Base-by-base conservation (phyloP, 2,888 invertebrate genomes). In the Spialia ferax region DNA sequence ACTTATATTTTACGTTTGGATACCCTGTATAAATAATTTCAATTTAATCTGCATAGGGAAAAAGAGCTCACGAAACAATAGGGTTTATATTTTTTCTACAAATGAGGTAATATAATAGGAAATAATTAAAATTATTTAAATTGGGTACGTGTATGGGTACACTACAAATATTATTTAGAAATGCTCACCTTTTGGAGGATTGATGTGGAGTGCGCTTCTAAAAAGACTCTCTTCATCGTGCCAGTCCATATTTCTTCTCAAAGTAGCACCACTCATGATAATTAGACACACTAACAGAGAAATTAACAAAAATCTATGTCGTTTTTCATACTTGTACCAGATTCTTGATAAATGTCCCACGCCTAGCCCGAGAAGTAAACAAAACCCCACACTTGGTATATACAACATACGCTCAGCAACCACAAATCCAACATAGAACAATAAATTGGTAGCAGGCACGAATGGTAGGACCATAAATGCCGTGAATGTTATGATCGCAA, bases 391-490 rank as follows among this genome's bases (percentile, higher is more conserved):
- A 93, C 98, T 99, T 61, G 99, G 99, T 87, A 99, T 95, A 93
- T 99, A 99, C 74, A 99, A 95, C 74, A 99, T 97, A 74, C 99
- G 95, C 93, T 99, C 99, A 69, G 99, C 99, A 66, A 99, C 97
- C 75, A 99, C 99, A 90, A 99, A 99, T 60, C 99, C 99, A 70
- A 99, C 99, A 90, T 99, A 99, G 94, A 99, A 99, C 90, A 99
- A 96, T 78, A 99, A 94, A 95, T 99, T 99, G 79, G 98, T 97
- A 72, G 99, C 99, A 73, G 99, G 99, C 82, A 99, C 95, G 93
- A 99, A 99, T 71, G 99, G 99, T 77, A 99, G 94, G 75, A 97
- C 95, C 84, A 99, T 95, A 82, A 99, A 96, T 62, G 97, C 96
- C 74, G 96, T 93, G 76, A 96, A 95, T 88, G 96, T 94, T 70